Percentiles rank a stretch among this genome's conserved stretches.
These are phyloP conservation scores for Trissonchulus latispiculum DNA, from an alignment of 2,888 invertebrate genomes.

Conservation along the genomic window DNA sequence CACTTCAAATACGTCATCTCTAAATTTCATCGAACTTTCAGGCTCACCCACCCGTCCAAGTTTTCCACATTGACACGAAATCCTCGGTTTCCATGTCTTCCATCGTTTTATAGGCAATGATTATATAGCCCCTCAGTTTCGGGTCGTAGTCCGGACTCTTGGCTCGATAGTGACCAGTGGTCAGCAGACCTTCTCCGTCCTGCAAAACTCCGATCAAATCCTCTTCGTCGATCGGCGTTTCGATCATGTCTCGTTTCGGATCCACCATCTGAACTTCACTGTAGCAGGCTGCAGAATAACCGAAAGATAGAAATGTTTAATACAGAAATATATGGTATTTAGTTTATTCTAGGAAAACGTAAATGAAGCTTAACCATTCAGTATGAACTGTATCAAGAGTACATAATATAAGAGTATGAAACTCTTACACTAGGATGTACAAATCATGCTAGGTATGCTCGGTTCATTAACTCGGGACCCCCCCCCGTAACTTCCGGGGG, in stretches of 20 bases:
- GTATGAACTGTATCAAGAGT: no score
- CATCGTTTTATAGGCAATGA: constrained; percentile 34
- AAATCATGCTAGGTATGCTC: no score
- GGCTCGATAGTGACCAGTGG: neutral
- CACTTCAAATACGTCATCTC: no score
- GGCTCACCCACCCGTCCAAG: constrained; percentile 34
- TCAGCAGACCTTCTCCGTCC: neutral
- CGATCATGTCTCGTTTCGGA: constrained; percentile 22
- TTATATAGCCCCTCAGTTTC: constrained; percentile 28
- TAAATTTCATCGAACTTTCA: no score
- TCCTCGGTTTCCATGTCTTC: constrained; percentile 32
- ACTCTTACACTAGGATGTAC: no score
- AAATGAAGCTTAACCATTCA: no score
- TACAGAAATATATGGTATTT: no score
- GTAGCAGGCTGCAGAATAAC: constrained; percentile 23
- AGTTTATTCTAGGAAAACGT: no score
- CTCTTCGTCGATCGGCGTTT: constrained; percentile 22
- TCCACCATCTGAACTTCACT: constrained; percentile 25
- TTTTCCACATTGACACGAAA: constrained; percentile 33
- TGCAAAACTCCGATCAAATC: constrained; percentile 8
- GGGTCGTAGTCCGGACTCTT: constrained; percentile 5
- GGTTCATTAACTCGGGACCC: no score
- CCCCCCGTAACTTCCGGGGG: no score
- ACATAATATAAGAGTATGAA: no score
- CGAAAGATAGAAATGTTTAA: no score